Percentiles rank a stretch among this genome's conserved stretches.
Evolutionary conservation across 2,797 vertebrate genomes (phyloP).

Genomic region (Tokudaia tokunoshimensis): DNA sequence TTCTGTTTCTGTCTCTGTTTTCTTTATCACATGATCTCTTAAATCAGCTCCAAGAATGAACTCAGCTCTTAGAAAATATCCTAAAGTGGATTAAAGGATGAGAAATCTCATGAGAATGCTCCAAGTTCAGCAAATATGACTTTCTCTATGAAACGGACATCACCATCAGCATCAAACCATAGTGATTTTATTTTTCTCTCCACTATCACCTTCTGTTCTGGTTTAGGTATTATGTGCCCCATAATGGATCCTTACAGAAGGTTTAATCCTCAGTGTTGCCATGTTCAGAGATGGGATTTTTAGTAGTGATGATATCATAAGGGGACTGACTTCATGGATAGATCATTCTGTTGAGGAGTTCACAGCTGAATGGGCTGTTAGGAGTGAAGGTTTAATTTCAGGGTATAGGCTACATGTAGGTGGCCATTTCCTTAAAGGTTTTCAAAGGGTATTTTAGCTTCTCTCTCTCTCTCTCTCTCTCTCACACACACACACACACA

Average conservation of each 20-base stretch:
- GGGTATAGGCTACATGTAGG: background rate
- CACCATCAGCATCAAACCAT: background rate
- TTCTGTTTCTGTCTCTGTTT: background rate
- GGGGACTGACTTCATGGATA: background rate
- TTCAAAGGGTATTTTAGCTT: background rate
- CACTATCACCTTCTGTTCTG: background rate
- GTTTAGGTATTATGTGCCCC: background rate
- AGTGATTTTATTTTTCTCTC: slow-evolving; percentile 17
- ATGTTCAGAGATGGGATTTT: background rate
- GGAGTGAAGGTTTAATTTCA: background rate
- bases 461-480: background rate
- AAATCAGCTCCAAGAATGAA: background rate
- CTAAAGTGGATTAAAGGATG: background rate
- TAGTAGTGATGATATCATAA: background rate
- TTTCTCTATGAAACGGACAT: background rate
- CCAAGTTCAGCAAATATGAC: background rate
- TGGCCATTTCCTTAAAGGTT: background rate
- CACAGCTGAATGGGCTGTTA: background rate
- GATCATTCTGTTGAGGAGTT: background rate
- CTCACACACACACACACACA: too few species aligned
- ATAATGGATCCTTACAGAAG: background rate
- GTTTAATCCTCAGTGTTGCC: background rate
- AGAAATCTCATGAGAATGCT: background rate
- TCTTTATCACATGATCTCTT: background rate
- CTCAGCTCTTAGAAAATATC: background rate